phyloP scores from a whole-genome alignment of 2,113 vertebrate species.

The Barnardius zonarius region DNA sequence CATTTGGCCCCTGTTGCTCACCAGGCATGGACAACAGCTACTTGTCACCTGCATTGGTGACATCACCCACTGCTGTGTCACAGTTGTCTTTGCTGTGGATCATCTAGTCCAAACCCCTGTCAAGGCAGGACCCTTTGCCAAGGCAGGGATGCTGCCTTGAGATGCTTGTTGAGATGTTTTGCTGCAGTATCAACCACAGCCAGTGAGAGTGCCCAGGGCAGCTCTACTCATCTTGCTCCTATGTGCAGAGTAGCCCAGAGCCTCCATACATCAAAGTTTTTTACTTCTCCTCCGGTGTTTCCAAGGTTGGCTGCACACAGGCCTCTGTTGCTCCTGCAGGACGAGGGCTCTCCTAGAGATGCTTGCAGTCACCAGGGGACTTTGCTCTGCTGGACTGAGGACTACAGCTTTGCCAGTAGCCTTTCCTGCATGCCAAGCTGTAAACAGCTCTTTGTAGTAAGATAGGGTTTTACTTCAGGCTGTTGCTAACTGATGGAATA shows the following conservation, averaged over 20 bases:
- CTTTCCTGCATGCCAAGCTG: neutral
- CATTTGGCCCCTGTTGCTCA: neutral
- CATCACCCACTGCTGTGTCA: neutral
- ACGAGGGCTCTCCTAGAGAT: neutral
- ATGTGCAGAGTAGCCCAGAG: neutral
- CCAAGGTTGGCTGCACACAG: neutral
- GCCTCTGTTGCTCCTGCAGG: neutral
- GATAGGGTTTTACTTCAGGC: neutral
- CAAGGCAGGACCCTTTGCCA: neutral
- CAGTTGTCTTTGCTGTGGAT: neutral
- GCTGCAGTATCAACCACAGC: neutral
- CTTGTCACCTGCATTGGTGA: neutral
- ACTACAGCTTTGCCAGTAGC: neutral
- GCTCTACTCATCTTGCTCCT: neutral
- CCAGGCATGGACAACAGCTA: neutral
- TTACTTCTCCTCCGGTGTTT: neutral
- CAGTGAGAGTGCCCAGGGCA: rapidly evolving
- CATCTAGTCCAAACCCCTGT: neutral
- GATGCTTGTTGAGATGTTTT: neutral
- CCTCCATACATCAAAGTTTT: neutral
- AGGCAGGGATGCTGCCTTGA: neutral
- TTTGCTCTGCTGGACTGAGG: neutral
- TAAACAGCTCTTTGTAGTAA: neutral
- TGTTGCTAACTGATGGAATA: neutral
- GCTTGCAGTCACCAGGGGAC: neutral